Evolutionary conservation across 2,797 vertebrate genomes (phyloP), one percentile per base, ranked within the genome.

Genomic region (Salmo trutta): DNA sequence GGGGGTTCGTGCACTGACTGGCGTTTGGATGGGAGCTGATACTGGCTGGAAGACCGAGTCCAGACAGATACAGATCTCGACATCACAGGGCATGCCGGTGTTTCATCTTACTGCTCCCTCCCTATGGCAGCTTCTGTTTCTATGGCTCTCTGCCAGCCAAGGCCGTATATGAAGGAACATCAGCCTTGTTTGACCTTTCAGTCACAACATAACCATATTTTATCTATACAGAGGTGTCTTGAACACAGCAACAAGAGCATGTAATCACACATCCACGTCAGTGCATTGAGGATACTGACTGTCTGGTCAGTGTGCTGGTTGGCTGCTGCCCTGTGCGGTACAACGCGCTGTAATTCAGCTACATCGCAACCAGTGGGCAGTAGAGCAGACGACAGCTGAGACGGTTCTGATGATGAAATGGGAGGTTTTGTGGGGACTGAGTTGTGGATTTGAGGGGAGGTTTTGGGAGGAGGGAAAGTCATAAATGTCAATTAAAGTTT

Each of bases 361-460:
- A 12, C 81, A 15, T 66, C n/a, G 16, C 92, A 90, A 91, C 85
- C 84, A 86, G 91, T 90, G 90, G 90, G 91, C 91, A 89, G 84
- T 83, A 88, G 73, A 85, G 83, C 81, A 75, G 76, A 74, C 56
- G 65, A 36, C 8, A n/a, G 21, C 62, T 53, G 67, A 70, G 24
- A 21, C 5, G 54, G 36, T 21, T n/a, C n/a, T 59, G 19, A n/a
- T 77, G 31, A 47, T 75, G 41, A 85, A 77, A 71, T 64, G 74
- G 29, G 64, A 29, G 56, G 29, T 67, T 74, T 81, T 36, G 77
- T 52, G 76, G 78, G 71, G 0, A 27, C 73, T 62, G 47, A 85
- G 78, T 77, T 78, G 65, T 71, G 19, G 24, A 66, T 8, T n/a
- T 12, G 41, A 41, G 54, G 24, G 67, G 24, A 53, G 56, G 74